Evolutionary conservation across 2,797 vertebrate species (phyloP).

Genomic region (Petrocephalus schoutedeni): DNA sequence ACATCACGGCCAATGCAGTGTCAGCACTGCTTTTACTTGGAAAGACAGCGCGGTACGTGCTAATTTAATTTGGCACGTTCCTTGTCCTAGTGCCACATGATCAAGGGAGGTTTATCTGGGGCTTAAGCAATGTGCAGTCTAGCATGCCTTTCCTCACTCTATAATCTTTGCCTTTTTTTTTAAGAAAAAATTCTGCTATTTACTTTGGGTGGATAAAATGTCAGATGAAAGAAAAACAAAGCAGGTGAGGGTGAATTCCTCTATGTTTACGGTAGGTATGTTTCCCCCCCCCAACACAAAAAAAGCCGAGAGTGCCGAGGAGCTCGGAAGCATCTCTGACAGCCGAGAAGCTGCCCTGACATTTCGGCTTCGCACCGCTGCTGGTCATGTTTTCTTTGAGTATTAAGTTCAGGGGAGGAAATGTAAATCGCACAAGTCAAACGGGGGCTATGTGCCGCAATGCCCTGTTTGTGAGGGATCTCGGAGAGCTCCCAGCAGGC

Average conservation of each 20-base stretch:
- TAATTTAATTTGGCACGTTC: slow-evolving; percentile 40
- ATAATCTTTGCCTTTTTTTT: not conserved
- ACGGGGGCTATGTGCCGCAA: not conserved
- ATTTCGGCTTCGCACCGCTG: not conserved
- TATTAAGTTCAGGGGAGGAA: slow-evolving; percentile 4
- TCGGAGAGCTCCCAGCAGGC: not conserved
- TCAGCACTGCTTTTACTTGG: slow-evolving; percentile 28
- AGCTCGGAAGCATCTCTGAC: not conserved
- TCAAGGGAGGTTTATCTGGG: not conserved
- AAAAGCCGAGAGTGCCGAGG: not conserved
- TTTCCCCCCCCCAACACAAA: not conserved
- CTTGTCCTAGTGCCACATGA: slow-evolving; percentile 24
- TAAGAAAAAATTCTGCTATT: not conserved
- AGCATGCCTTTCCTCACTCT: not conserved
- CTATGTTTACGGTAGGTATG: not conserved
- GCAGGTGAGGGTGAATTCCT: not conserved
- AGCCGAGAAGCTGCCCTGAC: not conserved
- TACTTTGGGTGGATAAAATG: not conserved
- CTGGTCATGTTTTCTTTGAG: not conserved
- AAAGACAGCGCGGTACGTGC: slow-evolving; percentile 27
- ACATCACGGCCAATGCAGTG: slow-evolving; percentile 26
- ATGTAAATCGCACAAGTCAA: not conserved
- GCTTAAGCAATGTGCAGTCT: not conserved
- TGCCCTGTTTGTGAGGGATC: not conserved
- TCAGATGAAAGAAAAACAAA: not conserved